Evolutionary conservation across 2,888 invertebrate genomes (phyloP).

Genomic region (Eupithecia vulgata): DNA sequence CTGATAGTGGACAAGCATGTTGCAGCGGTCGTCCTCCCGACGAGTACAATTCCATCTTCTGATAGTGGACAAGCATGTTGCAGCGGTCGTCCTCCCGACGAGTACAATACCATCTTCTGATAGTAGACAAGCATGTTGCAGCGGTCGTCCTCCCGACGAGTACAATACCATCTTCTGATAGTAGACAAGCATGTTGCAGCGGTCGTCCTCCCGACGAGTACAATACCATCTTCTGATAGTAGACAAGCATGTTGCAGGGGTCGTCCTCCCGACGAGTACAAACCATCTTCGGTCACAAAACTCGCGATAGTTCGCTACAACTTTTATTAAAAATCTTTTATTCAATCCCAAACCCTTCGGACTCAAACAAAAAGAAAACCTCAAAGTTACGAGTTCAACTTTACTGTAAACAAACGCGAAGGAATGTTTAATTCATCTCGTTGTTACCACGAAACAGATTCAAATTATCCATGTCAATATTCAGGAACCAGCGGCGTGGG

Average conservation of each 20-base stretch:
- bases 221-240: too few species aligned
- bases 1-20: too few species aligned
- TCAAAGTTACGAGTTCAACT: conserved; percentile 24
- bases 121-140: too few species aligned
- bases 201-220: too few species aligned
- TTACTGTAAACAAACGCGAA: conserved; percentile 35
- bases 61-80: too few species aligned
- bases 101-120: too few species aligned
- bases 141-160: too few species aligned
- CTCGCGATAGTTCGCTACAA: conserved; percentile 23
- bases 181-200: background rate
- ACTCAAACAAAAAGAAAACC: conserved; percentile 32
- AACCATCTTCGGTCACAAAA: background rate
- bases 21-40: too few species aligned
- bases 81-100: too few species aligned
- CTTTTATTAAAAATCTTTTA: conserved; percentile 38
- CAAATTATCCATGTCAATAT: conserved; percentile 58
- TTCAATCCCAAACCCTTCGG: conserved; percentile 28
- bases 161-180: too few species aligned
- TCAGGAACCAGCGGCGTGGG: conserved; percentile 52
- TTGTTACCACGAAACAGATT: conserved; percentile 48
- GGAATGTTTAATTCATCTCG: conserved; percentile 44
- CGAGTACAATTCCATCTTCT: too few species aligned
- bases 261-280: background rate
- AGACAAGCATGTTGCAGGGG: background rate